A percentile compares a stretch with the other conserved stretches of the same genome.
phyloP scores from a whole-genome alignment of 1,140 invertebrate species.

The silkworm (Bombyx mori) region ASM3026992v2 NC_085132.1:10411501-10412000 shows the following conservation, averaged over 20 bases:
- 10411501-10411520: slow-evolving; percentile 32
- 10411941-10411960: no score
- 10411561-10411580: slow-evolving; percentile 61
- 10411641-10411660: slow-evolving; percentile 70
- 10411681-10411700: slow-evolving; percentile 67
- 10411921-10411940: no score
- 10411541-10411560: slow-evolving; percentile 42
- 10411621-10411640: slow-evolving; percentile 50
- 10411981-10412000: no score
- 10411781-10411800: no score
- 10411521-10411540: slow-evolving; percentile 18
- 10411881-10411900: no score
- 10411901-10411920: no score
- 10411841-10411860: no score
- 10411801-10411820: no score
- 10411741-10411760: slow-evolving; percentile 22
- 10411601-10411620: slow-evolving; percentile 62
- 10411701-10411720: slow-evolving; percentile 30
- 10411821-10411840: no score
- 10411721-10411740: slow-evolving; percentile 32
- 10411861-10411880: no score
- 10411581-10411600: slow-evolving; percentile 74
- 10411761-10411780: slow-evolving; percentile 36
- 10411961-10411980: no score
- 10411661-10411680: slow-evolving; percentile 72